A percentile compares a stretch with the other conserved stretches of the same genome.
These are phyloP conservation scores for Polypterus bichir DNA, from an alignment of 2,113 vertebrate genomes.

Conservation along the genomic window DNA sequence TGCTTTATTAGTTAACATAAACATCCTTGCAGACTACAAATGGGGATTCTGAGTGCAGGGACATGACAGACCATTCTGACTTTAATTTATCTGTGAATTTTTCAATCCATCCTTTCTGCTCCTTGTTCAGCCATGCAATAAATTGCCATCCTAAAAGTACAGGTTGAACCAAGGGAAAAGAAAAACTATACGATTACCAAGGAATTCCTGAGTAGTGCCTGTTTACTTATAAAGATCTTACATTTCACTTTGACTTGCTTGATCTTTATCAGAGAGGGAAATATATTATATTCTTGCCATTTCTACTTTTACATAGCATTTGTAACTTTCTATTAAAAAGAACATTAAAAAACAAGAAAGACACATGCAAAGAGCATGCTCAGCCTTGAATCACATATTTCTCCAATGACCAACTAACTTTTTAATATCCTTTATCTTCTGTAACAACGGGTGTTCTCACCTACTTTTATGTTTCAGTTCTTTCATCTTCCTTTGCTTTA, in stretches of 20 bases:
- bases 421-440: no score
- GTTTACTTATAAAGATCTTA: constrained; percentile 2
- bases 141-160: constrained; percentile 1
- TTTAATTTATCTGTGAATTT: constrained; percentile 5
- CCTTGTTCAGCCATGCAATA: constrained; percentile 1
- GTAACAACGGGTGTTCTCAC: no score
- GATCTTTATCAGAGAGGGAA: no score
- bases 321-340: no score
- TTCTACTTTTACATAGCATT: no score
- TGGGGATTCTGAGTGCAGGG: not conserved
- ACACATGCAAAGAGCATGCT: no score
- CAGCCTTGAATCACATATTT: no score
- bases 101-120: constrained; percentile 3
- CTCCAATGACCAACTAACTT: no score
- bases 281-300: no score
- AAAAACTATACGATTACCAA: not conserved
- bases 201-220: not conserved
- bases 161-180: not conserved
- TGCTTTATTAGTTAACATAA: not conserved
- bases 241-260: not conserved
- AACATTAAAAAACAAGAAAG: no score
- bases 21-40: constrained; percentile 1
- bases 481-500: no score
- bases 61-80: not conserved
- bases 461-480: no score